Percentiles rank a stretch among this genome's conserved stretches.
Conservation (phyloP, 1,140 invertebrate genomes). For the Lepidostoma basale region DNA sequence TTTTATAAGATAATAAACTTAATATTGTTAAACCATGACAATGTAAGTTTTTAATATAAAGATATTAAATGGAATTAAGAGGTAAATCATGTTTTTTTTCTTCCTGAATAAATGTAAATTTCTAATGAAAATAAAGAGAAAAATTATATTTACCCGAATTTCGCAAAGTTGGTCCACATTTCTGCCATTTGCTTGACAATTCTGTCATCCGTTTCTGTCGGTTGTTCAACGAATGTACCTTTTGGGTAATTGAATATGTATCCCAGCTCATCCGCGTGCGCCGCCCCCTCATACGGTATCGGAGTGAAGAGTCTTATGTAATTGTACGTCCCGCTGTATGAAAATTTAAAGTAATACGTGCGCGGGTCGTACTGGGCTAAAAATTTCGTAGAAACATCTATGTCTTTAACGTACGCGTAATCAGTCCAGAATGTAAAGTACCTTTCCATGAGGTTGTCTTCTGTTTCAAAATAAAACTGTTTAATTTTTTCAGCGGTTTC, state of each 20-base stretch:
- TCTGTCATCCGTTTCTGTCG: slow-evolving; percentile 49
- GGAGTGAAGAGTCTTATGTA: slow-evolving; percentile 52
- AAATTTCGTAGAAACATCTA: slow-evolving; percentile 7
- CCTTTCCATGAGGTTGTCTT: slow-evolving; percentile 6
- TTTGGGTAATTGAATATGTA: slow-evolving; percentile 54
- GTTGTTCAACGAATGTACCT: slow-evolving; percentile 43
- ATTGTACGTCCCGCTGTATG: slow-evolving; percentile 50
- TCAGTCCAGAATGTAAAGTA: slow-evolving; percentile 32
- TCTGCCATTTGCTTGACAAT: slow-evolving; percentile 54
- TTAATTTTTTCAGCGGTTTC: slow-evolving; percentile 32
- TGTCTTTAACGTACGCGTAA: slow-evolving; percentile 24
- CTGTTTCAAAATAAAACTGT: slow-evolving; percentile 29
- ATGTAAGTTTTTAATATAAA: too few species aligned
- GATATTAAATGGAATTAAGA: too few species aligned
- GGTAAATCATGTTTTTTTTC: too few species aligned
- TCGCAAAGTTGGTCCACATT: slow-evolving; percentile 57
- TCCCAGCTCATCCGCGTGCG: slow-evolving; percentile 55
- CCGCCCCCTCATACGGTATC: slow-evolving; percentile 51
- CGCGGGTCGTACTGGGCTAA: background rate
- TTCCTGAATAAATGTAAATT: too few species aligned
- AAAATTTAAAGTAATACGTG: slow-evolving; percentile 50
- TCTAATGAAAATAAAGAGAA: slow-evolving; percentile 27
- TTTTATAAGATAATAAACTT: too few species aligned
- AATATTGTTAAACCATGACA: too few species aligned
- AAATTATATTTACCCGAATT: slow-evolving; percentile 33